Conservation (phyloP, 2,888 invertebrate genomes). For the Sussaba pulchella region DNA sequence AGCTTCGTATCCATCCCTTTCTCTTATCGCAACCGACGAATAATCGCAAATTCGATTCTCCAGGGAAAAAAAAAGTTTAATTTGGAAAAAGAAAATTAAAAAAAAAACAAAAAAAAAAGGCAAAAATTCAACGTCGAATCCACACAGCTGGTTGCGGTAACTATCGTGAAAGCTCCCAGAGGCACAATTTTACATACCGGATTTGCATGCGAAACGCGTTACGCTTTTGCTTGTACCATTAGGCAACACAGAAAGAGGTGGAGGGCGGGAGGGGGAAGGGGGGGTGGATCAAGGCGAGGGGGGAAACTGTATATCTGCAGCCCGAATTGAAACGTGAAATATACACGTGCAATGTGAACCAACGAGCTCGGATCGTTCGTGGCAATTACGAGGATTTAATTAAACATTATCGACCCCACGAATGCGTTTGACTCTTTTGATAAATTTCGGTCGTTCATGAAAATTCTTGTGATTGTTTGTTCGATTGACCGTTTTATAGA, state of each 20-base stretch:
- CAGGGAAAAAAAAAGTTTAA: too few relatives aligned
- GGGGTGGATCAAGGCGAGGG: too few relatives aligned
- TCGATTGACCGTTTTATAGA: too few relatives aligned
- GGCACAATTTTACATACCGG: conserved; percentile 21
- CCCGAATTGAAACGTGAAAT: conserved; percentile 27
- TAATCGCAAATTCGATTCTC: too few relatives aligned
- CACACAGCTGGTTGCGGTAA: conserved; percentile 16
- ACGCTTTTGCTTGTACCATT: conserved; percentile 23
- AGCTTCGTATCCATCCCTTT: too few relatives aligned
- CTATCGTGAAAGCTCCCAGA: conserved; percentile 13
- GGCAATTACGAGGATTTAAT: conserved; percentile 35
- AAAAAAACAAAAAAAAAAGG: too few relatives aligned
- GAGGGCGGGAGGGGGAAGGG: too few relatives aligned
- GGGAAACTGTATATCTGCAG: background rate
- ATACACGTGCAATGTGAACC: background rate
- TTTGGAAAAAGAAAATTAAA: too few relatives aligned
- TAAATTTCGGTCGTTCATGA: background rate
- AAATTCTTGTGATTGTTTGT: too few relatives aligned
- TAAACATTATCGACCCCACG: conserved; percentile 20
- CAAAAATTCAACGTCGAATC: background rate
- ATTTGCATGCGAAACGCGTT: conserved; percentile 23
- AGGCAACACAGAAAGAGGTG: too few relatives aligned
- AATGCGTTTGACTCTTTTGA: background rate
- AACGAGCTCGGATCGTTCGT: conserved; percentile 26
- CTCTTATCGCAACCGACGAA: too few relatives aligned